A percentile compares a stretch with the other conserved stretches of the same genome.
phyloP scores from a whole-genome alignment of 2,113 vertebrate genomes.

The Chaetodon auriga region DNA sequence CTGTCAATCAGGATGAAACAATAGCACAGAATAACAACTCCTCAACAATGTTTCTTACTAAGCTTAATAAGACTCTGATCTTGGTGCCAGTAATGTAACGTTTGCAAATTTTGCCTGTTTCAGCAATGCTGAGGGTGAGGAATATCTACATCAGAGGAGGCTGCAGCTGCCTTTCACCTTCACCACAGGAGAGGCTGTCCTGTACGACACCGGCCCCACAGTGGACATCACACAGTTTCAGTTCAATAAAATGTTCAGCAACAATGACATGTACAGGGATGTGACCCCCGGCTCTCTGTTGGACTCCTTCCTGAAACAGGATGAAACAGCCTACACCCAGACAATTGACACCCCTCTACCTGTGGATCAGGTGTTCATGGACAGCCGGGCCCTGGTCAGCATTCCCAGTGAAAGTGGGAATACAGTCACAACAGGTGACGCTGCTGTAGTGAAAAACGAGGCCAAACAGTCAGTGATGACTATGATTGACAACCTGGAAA shows the following conservation, averaged over 20 bases:
- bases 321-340: slow-evolving; percentile 71
- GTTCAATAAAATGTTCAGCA: slow-evolving; percentile 62
- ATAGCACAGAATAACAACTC: not conserved
- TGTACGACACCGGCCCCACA: slow-evolving; percentile 77
- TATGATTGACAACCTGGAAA: slow-evolving; percentile 75
- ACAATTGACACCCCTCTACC: slow-evolving; percentile 47
- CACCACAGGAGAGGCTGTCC: slow-evolving; percentile 85
- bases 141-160: slow-evolving; percentile 83
- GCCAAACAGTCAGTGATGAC: slow-evolving; percentile 62
- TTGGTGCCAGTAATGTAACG: not conserved
- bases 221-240: slow-evolving; percentile 69
- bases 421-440: fast-evolving
- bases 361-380: slow-evolving; percentile 78
- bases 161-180: slow-evolving; percentile 85
- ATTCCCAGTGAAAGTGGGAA: not conserved
- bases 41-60: not conserved
- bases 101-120: not conserved
- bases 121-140: slow-evolving; percentile 88
- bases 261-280: fast-evolving
- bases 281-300: slow-evolving; percentile 78
- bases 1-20: not conserved
- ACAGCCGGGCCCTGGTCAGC: slow-evolving; percentile 79
- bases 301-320: slow-evolving; percentile 84
- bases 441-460: slow-evolving; percentile 65
- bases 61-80: not conserved